Conservation (phyloP, 2,113 vertebrate genomes). For the Vicugna pacos region DNA sequence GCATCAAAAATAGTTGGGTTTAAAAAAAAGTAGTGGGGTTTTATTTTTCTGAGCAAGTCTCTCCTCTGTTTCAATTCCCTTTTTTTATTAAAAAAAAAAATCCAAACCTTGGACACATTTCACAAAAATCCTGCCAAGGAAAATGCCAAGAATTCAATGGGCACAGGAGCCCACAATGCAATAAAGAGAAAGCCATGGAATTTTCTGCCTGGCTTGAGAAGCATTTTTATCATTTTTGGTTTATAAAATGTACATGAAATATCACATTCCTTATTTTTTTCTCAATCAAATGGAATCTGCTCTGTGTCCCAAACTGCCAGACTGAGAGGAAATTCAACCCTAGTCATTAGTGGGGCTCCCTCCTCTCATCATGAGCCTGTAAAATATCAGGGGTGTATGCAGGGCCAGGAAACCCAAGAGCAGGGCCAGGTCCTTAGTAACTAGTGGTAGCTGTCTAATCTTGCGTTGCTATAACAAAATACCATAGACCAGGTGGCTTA, state of each 20-base stretch:
- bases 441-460: neutral
- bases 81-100: neutral
- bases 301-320: neutral
- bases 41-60: neutral
- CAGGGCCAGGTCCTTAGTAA: neutral
- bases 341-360: neutral
- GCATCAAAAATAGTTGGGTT: neutral
- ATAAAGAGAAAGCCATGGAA: neutral
- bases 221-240: neutral
- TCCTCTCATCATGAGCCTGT: neutral
- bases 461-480: neutral
- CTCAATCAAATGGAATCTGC: neutral
- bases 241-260: slow-evolving; percentile 29
- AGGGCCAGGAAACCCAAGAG: neutral
- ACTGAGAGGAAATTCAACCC: neutral
- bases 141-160: neutral
- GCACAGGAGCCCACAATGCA: neutral
- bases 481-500: neutral
- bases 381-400: neutral
- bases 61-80: neutral
- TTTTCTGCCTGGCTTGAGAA: neutral
- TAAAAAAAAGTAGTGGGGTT: neutral
- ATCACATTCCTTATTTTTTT: slow-evolving; percentile 32
- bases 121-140: neutral
- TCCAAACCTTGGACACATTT: neutral